These are phyloP conservation scores for Shinisaurus crocodilurus DNA, from an alignment of 2,113 vertebrate species.

Conservation along the genomic window DNA sequence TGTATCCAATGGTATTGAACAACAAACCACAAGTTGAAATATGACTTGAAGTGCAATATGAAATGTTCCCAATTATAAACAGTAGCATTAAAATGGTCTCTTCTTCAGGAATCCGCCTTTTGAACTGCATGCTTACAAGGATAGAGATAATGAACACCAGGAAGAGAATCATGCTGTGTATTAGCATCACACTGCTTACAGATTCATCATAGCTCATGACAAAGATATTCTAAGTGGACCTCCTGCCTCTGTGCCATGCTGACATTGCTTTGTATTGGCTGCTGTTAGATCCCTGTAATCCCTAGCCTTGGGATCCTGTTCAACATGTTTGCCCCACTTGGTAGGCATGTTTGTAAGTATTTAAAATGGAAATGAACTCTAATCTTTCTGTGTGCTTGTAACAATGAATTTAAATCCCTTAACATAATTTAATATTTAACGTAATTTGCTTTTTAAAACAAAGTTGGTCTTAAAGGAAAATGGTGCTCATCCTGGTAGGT, in stretches of 20 bases:
- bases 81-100: neutral
- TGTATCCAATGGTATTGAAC: neutral
- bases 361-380: slow-evolving; percentile 70
- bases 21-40: neutral
- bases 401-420: slow-evolving; percentile 61
- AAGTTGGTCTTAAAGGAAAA: slow-evolving; percentile 42
- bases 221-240: slow-evolving; percentile 67
- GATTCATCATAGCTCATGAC: slow-evolving; percentile 55
- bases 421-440: slow-evolving; percentile 41
- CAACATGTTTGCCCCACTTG: slow-evolving; percentile 65
- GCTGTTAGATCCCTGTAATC: slow-evolving; percentile 74
- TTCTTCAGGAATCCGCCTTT: slow-evolving; percentile 6
- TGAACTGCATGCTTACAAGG: slow-evolving; percentile 10
- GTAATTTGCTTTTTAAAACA: slow-evolving; percentile 32
- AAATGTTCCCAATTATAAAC: slow-evolving; percentile 5
- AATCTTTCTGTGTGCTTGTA: slow-evolving; percentile 56
- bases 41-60: neutral
- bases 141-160: slow-evolving; percentile 6
- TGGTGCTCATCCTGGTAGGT: neutral
- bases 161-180: slow-evolving; percentile 8
- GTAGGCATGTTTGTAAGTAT: slow-evolving; percentile 57
- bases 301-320: slow-evolving; percentile 60
- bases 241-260: slow-evolving; percentile 64
- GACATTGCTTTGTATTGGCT: slow-evolving; percentile 67
- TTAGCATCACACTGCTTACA: slow-evolving; percentile 46